Evolutionary conservation across 37 sponge, comb jelly and placozoan species (phyloP).

Genomic region (Geodia barretti): DNA sequence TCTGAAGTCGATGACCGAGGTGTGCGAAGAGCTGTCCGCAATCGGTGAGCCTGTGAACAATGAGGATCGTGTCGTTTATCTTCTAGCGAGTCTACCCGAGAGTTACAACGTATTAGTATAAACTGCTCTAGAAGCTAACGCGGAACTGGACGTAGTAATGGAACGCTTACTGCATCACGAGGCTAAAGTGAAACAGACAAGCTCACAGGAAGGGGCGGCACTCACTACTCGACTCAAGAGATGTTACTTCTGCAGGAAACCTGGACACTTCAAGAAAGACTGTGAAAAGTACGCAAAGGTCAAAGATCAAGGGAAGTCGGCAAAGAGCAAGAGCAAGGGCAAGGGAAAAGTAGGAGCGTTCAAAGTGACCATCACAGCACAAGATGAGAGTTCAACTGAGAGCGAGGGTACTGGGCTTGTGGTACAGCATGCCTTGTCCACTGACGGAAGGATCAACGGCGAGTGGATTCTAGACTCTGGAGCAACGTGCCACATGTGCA

Average conservation of each 20-base stretch:
- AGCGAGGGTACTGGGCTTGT: conserved; percentile 33
- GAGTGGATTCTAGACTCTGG: conserved; percentile 70
- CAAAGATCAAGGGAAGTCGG: conserved; percentile 1
- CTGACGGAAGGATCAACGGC: neutral
- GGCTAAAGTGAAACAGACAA: conserved; percentile 12
- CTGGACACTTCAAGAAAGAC: conserved; percentile 31
- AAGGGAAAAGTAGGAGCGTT: conserved; percentile 36
- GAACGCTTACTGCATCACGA: conserved; percentile 41
- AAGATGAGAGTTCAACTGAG: conserved; percentile 28
- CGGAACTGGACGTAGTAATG: conserved; percentile 27
- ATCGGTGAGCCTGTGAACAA: conserved; percentile 28
- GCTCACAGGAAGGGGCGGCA: conserved; percentile 1
- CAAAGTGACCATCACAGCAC: conserved; percentile 36
- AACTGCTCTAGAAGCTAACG: conserved; percentile 58
- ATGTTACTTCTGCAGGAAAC: conserved; percentile 35
- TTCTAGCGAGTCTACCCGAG: conserved; percentile 61
- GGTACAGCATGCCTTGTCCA: conserved; percentile 29
- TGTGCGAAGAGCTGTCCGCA: conserved; percentile 44
- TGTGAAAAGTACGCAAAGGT: conserved; percentile 26
- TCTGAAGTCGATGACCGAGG: conserved; percentile 51
- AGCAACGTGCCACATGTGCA: conserved; percentile 54
- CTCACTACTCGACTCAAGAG: conserved; percentile 11
- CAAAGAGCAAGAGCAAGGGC: conserved; percentile 17
- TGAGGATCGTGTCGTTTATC: conserved; percentile 54
- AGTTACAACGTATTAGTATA: conserved; percentile 42